These are phyloP conservation scores for Callosobruchus maculatus DNA, from an alignment of 2,888 invertebrate species.

Conservation along the genomic window DNA sequence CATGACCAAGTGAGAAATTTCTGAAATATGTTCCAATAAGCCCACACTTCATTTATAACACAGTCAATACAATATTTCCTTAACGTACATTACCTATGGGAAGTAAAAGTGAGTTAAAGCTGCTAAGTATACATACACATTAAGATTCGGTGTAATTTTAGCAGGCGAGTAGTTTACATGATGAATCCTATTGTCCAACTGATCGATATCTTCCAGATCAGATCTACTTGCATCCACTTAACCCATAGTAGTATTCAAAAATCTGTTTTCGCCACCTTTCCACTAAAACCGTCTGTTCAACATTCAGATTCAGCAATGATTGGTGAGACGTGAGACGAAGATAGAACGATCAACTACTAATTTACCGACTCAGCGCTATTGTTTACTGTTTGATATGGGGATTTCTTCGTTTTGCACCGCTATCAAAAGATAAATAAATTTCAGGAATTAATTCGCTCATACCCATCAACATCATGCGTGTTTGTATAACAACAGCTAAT, in stretches of 20 bases:
- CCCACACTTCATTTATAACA: too few relatives aligned
- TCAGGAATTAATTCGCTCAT: background rate
- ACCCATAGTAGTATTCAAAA: background rate
- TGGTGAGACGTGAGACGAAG: background rate
- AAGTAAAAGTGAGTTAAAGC: too few relatives aligned
- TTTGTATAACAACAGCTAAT: background rate
- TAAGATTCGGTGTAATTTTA: background rate
- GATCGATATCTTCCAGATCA: background rate
- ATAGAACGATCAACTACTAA: background rate
- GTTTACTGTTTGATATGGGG: background rate
- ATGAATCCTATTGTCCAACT: background rate
- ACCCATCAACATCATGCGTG: background rate
- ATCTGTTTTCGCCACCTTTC: background rate
- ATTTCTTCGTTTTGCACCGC: background rate
- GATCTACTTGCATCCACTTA: background rate
- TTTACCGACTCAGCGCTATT: background rate
- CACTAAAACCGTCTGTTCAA: background rate
- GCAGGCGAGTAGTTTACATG: background rate
- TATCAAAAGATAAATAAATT: background rate
- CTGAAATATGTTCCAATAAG: too few relatives aligned
- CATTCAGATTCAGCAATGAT: too few relatives aligned
- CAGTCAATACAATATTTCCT: too few relatives aligned
- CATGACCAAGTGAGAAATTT: too few relatives aligned
- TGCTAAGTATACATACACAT: background rate
- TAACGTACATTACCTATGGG: too few relatives aligned